Evolutionary conservation across 2,888 invertebrate genomes (phyloP), one percentile per base, ranked within the genome.

Genomic region (Campaea margaritaria): DNA sequence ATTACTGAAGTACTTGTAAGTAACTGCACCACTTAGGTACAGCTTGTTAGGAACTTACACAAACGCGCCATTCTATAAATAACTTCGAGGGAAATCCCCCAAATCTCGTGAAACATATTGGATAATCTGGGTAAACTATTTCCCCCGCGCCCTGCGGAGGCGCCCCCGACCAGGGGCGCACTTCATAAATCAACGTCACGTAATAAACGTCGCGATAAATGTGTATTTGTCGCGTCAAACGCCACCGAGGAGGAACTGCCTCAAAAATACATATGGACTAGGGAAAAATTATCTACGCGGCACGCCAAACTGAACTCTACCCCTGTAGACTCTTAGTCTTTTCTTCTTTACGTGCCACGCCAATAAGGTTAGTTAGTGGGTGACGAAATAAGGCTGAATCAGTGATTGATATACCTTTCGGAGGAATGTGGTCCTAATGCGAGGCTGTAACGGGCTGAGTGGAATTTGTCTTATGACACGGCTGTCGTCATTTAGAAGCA

Each of bases 201-300:
- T 76, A 78, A 82, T 82, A 79, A 81, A 81, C 74, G 82, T 81
- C 82, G 71, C 75, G 74, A 76, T 79, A 74, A 80, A 79, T 78
- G 77, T 81, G 69, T 81, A 82, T 82, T 82, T 82, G 80, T 81
- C 79, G 76, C 76, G 74, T 79, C 78, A 78, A 74, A 74, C 73
- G 73, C 55, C 64, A 65, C 52, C 76, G 69, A 68, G 54, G 53
- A 59, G 64, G 58, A 70, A 73, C 70, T 66, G 68, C 65, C 62
- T 62, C 64, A 64, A 72, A 75, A 73, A 66, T 62, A 58, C 55
- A 69, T 61, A 64, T 48, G 45, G 53, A 49, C 16, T 28, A 44
- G 51, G n/a, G 51, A 34, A 59, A 68, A 56, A 72, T 68, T 64
- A 56, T 12, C 41, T 11, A 4, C 27, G 15, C 0, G 0, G 0